These are phyloP conservation scores for Chelon auratus DNA, from an alignment of 2,797 vertebrate genomes.

Conservation along the genomic window DNA sequence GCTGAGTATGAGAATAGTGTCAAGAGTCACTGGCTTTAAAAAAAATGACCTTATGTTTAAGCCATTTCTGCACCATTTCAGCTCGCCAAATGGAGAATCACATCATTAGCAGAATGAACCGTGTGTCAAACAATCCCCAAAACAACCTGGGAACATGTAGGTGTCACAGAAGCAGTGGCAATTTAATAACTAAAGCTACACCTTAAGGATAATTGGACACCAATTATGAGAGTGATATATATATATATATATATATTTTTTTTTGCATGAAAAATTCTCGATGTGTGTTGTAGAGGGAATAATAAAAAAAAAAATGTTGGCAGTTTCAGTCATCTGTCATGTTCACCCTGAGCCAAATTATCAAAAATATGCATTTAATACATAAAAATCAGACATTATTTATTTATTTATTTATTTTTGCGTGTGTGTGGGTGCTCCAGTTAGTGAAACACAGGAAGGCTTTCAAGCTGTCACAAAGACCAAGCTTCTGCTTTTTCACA, in stretches of 20 bases:
- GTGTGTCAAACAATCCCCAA: neutral
- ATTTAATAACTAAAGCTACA: conserved; percentile 1
- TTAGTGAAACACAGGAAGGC: conserved; percentile 47
- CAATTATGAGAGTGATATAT: neutral
- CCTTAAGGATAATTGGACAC: conserved; percentile 10
- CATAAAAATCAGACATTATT: conserved; percentile 6
- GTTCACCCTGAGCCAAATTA: conserved; percentile 32
- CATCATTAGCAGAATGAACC: conserved; percentile 7
- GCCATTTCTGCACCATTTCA: neutral
- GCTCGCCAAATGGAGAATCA: conserved; percentile 1
- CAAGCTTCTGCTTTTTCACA: conserved; percentile 4
- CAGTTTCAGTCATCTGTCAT: conserved; percentile 32
- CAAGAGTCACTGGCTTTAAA: neutral
- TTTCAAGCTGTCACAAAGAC: conserved; percentile 53
- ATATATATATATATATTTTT: too few species aligned
- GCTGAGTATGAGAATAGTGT: neutral
- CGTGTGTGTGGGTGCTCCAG: conserved; percentile 26
- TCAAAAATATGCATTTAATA: conserved; percentile 34
- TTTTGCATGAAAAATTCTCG: conserved; percentile 20
- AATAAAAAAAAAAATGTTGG: conserved; percentile 5
- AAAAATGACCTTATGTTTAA: neutral
- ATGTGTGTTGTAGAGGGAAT: conserved; percentile 1
- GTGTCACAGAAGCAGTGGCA: neutral
- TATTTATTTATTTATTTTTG: conserved; percentile 1
- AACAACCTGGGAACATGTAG: neutral